A percentile compares a stretch with the other conserved stretches of the same genome.
Conservation (phyloP, 2,113 vertebrate species). For the Aplodontia rufa region DNA sequence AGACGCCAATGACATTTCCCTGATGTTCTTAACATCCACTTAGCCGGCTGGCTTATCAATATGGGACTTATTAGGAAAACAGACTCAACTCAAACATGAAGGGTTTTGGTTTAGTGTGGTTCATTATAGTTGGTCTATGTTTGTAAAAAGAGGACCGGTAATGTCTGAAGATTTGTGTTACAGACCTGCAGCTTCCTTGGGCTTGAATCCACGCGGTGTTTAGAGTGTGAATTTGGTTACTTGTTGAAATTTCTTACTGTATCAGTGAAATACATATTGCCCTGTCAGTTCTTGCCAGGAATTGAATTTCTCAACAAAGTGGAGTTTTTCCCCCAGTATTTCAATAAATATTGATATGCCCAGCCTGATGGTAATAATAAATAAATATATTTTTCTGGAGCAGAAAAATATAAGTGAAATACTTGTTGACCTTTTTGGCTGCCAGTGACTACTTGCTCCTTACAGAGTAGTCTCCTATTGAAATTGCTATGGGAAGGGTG, state of each 20-base stretch:
- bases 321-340: constrained; percentile 90
- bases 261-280: constrained; percentile 86
- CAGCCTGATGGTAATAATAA: constrained; percentile 70
- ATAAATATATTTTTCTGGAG: no score
- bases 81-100: constrained; percentile 74
- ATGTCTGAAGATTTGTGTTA: constrained; percentile 80
- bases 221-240: constrained; percentile 84
- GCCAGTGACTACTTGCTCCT: not conserved
- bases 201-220: constrained; percentile 81
- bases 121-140: constrained; percentile 78
- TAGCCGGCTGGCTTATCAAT: constrained; percentile 81
- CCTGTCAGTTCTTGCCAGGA: constrained; percentile 86
- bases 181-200: constrained; percentile 84
- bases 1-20: not conserved
- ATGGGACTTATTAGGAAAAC: constrained; percentile 69
- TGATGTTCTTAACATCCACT: constrained; percentile 70
- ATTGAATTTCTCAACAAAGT: constrained; percentile 88
- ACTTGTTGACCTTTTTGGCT: not conserved
- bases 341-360: constrained; percentile 94
- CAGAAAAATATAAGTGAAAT: not conserved
- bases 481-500: not conserved
- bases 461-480: not conserved
- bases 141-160: constrained; percentile 82
- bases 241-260: constrained; percentile 84
- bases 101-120: constrained; percentile 78